phyloP scores from a whole-genome alignment of 2,888 invertebrate genomes.

The Buathra laborator region DNA sequence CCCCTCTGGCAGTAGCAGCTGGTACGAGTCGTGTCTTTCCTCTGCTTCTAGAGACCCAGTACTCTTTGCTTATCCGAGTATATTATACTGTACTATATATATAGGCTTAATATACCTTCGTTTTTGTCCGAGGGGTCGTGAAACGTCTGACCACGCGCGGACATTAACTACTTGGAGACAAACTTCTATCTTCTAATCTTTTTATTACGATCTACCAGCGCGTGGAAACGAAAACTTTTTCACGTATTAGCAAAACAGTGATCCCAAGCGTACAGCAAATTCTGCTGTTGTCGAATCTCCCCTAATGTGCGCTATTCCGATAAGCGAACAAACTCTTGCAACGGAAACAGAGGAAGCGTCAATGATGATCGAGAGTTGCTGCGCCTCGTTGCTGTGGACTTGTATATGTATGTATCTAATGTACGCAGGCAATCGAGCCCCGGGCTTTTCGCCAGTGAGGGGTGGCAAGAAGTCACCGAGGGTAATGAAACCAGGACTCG shows the following conservation, averaged over 20 bases:
- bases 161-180: not conserved
- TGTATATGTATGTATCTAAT: not conserved
- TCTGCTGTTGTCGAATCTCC: not conserved
- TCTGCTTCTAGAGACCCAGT: not conserved
- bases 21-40: not conserved
- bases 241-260: not conserved
- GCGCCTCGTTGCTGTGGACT: not conserved
- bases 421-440: not conserved
- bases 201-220: not conserved
- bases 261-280: not conserved
- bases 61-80: not conserved
- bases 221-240: not conserved
- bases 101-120: not conserved
- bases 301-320: not conserved
- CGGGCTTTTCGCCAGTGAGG: slow-evolving; percentile 1
- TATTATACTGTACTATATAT: not conserved
- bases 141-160: not conserved
- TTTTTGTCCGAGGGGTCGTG: not conserved
- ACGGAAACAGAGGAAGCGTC: not conserved
- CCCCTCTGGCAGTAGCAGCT: not conserved
- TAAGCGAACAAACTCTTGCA: not conserved
- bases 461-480: slow-evolving; percentile 29
- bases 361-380: not conserved
- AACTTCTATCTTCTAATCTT: not conserved
- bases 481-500: slow-evolving; percentile 51